A percentile compares a stretch with the other conserved stretches of the same genome.
phyloP scores from a whole-genome alignment of 2,797 vertebrate genomes.

The Platalea minor region DNA sequence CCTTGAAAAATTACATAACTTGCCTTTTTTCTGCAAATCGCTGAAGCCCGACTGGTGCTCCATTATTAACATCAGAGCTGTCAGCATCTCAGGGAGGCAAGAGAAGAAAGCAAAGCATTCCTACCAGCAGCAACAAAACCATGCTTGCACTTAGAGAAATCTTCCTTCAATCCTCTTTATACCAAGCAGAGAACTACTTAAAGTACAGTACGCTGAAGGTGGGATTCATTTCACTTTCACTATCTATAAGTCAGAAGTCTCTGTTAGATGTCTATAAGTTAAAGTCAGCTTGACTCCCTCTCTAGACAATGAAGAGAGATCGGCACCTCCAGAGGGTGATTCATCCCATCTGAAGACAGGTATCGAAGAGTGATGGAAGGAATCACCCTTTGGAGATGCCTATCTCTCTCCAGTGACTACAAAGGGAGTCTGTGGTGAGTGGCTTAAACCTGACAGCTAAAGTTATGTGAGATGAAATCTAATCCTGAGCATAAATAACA shows the following conservation, averaged over 20 bases:
- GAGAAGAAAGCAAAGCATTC: conserved; percentile 49
- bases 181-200: conserved; percentile 28
- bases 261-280: not conserved
- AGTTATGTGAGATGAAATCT: conserved; percentile 12
- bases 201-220: not conserved
- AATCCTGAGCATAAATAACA: not conserved
- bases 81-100: conserved; percentile 45
- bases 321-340: not conserved
- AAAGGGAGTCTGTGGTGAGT: not conserved
- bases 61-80: conserved; percentile 68
- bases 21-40: conserved; percentile 50
- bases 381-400: not conserved
- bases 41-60: conserved; percentile 36
- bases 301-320: not conserved
- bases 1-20: conserved; percentile 63
- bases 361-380: not conserved
- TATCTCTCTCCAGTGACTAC: not conserved
- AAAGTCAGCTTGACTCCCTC: not conserved
- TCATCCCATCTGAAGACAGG: not conserved
- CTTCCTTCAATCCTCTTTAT: conserved; percentile 46
- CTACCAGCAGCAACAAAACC: conserved; percentile 47
- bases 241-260: not conserved
- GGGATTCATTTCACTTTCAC: conserved; percentile 7
- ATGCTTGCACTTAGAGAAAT: conserved; percentile 37
- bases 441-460: conserved; percentile 13